Evolutionary conservation across 2,113 vertebrate species (phyloP), one percentile per base, ranked within the genome.

Genomic region (Pterocles orientalis): DNA sequence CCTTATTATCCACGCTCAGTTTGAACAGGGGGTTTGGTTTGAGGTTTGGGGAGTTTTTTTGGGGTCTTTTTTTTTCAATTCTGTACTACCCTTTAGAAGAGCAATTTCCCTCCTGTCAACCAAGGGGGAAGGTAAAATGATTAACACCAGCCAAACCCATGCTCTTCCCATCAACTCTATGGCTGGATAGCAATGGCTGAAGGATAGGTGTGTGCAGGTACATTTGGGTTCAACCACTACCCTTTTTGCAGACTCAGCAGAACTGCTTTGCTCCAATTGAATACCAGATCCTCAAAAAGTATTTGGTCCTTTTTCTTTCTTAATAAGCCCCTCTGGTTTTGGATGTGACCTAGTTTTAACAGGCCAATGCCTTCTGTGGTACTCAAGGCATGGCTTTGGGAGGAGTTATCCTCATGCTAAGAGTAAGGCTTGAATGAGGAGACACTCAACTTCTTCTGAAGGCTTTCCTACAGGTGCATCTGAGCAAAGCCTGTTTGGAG

Each of bases 401-500:
- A 95, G 77, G 33, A 18, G 28, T 39, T 58, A 16, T 77, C 60
- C 60, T 26, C 19, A 1, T 51, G 69, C 51, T 31, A 75, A 66
- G 17, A 31, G 19, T 48, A 47, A 85, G 26, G 51, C 7, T 70
- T 68, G 48, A 39, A 17, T 18, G 5, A 34, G 47, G 87, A 89
- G 58, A 92, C 70, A 79, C 58, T 84, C 60, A 57, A 82, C 51
- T 73, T 21, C 73, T 86, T 75, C 87, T 54, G 36, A 39, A 17
- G 36, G 69, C 72, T 92, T 90, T 94, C 91, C 93, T 94, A 65
- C 56, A 93, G 70, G 68, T 81, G 71, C 61, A n/a, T 41, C 31
- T 62, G 61, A 96, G 56, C 88, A 97, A 86, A 69, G 85, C 48
- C 86, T 95, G 51, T 57, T 97, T 88, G 89, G 70, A 98, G 78